These are phyloP conservation scores for Lutraria rhynchaena DNA, from an alignment of 1,140 invertebrate species.

Conservation along the genomic window DNA sequence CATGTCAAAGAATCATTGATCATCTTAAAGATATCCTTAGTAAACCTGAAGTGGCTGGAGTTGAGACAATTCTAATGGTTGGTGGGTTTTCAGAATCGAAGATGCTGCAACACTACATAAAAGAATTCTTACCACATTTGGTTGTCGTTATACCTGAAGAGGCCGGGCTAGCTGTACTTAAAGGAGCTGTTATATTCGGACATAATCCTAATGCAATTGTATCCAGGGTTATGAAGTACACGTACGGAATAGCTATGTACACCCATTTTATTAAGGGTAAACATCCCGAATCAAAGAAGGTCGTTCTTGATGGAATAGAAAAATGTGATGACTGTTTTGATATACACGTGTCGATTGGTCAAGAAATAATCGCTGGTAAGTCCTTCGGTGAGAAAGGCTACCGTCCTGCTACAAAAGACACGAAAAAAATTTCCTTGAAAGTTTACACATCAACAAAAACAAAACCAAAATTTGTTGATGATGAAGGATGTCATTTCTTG, in stretches of 20 bases:
- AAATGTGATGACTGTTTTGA: conserved; percentile 62
- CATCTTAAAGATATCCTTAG: conserved; percentile 59
- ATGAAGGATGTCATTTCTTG: background rate
- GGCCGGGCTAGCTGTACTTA: conserved; percentile 64
- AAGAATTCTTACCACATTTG: conserved; percentile 50
- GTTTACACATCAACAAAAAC: background rate
- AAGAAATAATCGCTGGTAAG: background rate
- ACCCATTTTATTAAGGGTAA: conserved; percentile 20
- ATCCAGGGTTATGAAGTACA: conserved; percentile 59
- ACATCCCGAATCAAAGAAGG: conserved; percentile 45
- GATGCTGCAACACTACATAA: conserved; percentile 60
- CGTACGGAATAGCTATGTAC: conserved; percentile 59
- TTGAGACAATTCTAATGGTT: conserved; percentile 58
- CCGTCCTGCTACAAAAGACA: background rate
- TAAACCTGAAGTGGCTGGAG: conserved; percentile 6
- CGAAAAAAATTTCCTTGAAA: background rate
- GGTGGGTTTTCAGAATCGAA: conserved; percentile 67
- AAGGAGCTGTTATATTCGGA: conserved; percentile 69
- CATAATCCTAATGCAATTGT: conserved; percentile 63
- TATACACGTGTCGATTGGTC: conserved; percentile 42
- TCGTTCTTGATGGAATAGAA: conserved; percentile 23
- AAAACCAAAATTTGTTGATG: background rate
- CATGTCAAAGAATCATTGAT: conserved; percentile 50
- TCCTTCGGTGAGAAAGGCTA: no score
- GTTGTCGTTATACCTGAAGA: conserved; percentile 63